Evolutionary conservation across 2,797 vertebrate genomes (phyloP).

Genomic region (Eulemur mongoz): DNA sequence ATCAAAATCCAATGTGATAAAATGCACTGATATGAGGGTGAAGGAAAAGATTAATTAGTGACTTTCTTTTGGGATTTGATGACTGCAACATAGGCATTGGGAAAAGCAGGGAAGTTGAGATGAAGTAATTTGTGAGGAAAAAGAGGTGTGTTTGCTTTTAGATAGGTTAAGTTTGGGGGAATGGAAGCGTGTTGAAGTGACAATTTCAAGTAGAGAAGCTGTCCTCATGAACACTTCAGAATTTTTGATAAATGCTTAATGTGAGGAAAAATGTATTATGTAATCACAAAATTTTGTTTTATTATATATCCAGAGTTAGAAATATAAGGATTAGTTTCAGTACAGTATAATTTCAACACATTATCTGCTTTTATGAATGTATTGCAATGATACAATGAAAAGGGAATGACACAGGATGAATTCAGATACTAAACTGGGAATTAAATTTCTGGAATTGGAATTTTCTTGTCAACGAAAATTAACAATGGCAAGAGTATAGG

Average conservation of each 20-base stretch:
- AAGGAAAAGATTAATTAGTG: not conserved
- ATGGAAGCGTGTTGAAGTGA: not conserved
- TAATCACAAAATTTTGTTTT: not conserved
- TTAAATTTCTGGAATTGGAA: not conserved
- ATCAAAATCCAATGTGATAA: not conserved
- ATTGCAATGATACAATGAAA: not conserved
- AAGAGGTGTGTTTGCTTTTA: not conserved
- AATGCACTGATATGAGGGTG: not conserved
- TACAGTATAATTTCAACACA: not conserved
- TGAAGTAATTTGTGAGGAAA: not conserved
- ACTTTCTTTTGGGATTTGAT: not conserved
- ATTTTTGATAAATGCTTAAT: not conserved
- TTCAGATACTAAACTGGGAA: not conserved
- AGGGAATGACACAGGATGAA: not conserved
- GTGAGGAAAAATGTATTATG: not conserved
- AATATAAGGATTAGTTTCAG: not conserved
- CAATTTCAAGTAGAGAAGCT: not conserved
- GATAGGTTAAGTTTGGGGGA: not conserved
- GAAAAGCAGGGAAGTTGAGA: not conserved
- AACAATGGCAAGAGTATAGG: not conserved
- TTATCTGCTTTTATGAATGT: not conserved
- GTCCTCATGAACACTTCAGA: not conserved
- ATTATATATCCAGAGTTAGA: not conserved
- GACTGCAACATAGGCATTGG: not conserved
- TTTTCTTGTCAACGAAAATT: not conserved